Evolutionary conservation across 2,113 vertebrate genomes (phyloP), one percentile per base, ranked within the genome.

Genomic region (Mungos mungo): DNA sequence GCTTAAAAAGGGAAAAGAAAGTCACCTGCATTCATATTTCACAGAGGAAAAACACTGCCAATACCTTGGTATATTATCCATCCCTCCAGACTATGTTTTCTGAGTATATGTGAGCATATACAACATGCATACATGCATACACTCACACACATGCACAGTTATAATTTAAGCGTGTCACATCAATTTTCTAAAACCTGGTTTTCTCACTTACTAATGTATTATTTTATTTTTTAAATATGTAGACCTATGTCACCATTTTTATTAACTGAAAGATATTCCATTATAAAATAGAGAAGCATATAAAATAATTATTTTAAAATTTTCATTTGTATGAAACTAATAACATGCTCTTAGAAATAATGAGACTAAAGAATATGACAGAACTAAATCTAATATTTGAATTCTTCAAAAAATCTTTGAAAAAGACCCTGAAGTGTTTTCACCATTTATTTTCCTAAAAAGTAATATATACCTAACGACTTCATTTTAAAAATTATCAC

Each of bases 321-420:
- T 16, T 83, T 93, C 23, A 89, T 94, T 92, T 95, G 14, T 83
- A 74, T 84, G 33, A 96, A 97, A 92, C 45, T 68, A 93, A 93
- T 47, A 81, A 54, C 2, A 80, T 80, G 54, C 31, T 95, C 29
- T 35, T 88, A 90, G 52, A 97, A 90, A 94, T 60, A 92, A 82
- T 88, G 12, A 86, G 7, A 96, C 23, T 82, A 89, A 94, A 60
- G n/a, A 97, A 77, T n/a, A 71, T 65, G 9, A 79, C 2, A 85
- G 16, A 88, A 72, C 2, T 91, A 79, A 93, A 66, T 33, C 41
- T 72, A 84, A 74, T 74, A 89, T 65, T 63, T 89, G 35, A 82
- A 41, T 57, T 76, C 25, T 81, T 89, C 38, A 35, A 80, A 93
- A 90, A 89, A 12, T 52, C 18, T 85, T 88, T 91, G 15, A 85